Conservation (phyloP, 1,140 invertebrate species). For the Pollicipes pollicipes region DNA sequence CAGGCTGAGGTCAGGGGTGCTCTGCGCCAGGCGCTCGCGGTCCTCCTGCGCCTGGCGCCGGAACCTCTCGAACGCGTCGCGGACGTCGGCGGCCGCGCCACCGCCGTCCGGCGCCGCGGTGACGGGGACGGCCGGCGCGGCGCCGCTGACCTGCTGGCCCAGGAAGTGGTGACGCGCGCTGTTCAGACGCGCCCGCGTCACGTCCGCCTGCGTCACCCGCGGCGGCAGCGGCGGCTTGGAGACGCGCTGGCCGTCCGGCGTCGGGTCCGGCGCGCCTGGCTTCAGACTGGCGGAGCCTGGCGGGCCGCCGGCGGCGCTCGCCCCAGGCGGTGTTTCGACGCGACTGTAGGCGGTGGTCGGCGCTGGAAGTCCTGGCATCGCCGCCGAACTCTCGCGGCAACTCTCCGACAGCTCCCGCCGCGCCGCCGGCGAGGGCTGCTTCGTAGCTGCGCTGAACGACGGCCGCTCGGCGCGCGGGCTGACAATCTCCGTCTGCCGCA, state of each 20-base stretch:
- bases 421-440: too few relatives aligned
- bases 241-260: too few relatives aligned
- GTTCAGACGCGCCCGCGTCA: not conserved
- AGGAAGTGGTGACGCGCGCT: not conserved
- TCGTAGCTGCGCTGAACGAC: too few relatives aligned
- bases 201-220: not conserved
- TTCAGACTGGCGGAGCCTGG: not conserved
- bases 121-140: not conserved
- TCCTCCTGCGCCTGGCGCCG: constrained; percentile 17
- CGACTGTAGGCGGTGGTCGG: too few relatives aligned
- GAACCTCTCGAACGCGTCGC: constrained; percentile 18
- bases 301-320: too few relatives aligned
- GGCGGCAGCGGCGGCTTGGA: not conserved
- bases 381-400: too few relatives aligned
- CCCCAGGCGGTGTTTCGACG: not conserved
- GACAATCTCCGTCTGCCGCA: not conserved
- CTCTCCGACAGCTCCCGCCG: too few relatives aligned
- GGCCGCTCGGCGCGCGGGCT: not conserved
- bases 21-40: constrained; percentile 20
- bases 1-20: constrained; percentile 19
- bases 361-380: too few relatives aligned
- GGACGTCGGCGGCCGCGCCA: constrained; percentile 3
- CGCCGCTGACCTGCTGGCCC: not conserved
- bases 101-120: too few relatives aligned
- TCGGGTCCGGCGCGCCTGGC: not conserved